A percentile compares a stretch with the other conserved stretches of the same genome.
Conservation (phyloP, 1,140 invertebrate genomes). For the Psilanteris sp. region DNA sequence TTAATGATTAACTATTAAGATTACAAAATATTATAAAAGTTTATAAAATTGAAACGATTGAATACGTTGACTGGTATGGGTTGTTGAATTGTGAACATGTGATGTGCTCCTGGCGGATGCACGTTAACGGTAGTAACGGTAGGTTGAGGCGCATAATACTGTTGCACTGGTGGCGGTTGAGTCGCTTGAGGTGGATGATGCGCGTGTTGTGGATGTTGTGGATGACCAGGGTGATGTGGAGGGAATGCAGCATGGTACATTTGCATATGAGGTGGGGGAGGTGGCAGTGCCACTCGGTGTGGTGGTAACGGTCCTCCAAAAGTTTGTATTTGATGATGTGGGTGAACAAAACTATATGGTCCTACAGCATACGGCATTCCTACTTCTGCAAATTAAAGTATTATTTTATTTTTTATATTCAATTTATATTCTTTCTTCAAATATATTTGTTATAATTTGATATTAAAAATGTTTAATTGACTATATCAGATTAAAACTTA, state of each 20-base stretch:
- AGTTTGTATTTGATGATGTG: slow-evolving; percentile 78
- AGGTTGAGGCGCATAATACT: slow-evolving; percentile 76
- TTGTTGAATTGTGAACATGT: slow-evolving; percentile 78
- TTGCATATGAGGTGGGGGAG: slow-evolving; percentile 81
- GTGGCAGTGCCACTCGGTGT: slow-evolving; percentile 80
- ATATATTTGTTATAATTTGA: no score
- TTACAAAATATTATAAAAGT: no score
- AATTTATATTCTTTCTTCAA: no score
- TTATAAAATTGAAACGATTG: no score
- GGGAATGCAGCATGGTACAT: slow-evolving; percentile 79
- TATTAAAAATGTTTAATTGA: no score
- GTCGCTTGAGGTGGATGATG: slow-evolving; percentile 72
- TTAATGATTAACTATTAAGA: no score
- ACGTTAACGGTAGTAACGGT: slow-evolving; percentile 74
- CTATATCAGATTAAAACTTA: no score
- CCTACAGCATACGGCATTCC: slow-evolving; percentile 82
- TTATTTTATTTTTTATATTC: no score
- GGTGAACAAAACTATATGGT: slow-evolving; percentile 81
- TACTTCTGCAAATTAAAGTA: slow-evolving; percentile 71
- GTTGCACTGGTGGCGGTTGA: slow-evolving; percentile 76
- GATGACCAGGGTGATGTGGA: slow-evolving; percentile 74
- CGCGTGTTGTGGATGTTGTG: slow-evolving; percentile 70
- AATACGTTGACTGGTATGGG: slow-evolving; percentile 74
- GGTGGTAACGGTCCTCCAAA: slow-evolving; percentile 81
- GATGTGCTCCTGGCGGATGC: slow-evolving; percentile 75